Conservation (phyloP, 2,888 invertebrate species). For the Sepioteuthis lessoniana region DNA sequence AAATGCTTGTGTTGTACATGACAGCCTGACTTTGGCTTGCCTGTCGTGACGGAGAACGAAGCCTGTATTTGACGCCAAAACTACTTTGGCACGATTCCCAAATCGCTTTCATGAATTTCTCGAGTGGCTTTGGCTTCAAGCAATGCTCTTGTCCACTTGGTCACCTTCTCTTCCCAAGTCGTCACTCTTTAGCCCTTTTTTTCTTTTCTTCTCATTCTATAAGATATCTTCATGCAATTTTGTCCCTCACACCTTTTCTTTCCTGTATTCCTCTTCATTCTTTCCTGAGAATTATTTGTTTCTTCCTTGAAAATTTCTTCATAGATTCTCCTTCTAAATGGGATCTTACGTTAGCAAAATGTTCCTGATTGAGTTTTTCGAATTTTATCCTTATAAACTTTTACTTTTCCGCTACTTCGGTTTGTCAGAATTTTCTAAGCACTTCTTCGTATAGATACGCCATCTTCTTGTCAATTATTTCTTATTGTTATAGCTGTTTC, state of each 20-base stretch:
- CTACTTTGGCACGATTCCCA: conserved; percentile 33
- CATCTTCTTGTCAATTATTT: too few species aligned
- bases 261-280: background rate
- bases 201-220: background rate
- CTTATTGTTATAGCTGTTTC: too few species aligned
- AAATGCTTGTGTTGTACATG: conserved; percentile 7
- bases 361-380: too few species aligned
- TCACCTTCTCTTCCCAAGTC: background rate
- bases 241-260: background rate
- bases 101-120: conserved; percentile 20
- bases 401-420: too few species aligned
- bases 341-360: too few species aligned
- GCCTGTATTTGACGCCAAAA: conserved; percentile 15
- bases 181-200: background rate
- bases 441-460: too few species aligned
- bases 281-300: too few species aligned
- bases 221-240: background rate
- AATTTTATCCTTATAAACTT: background rate
- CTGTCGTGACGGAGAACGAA: background rate
- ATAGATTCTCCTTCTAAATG: too few species aligned
- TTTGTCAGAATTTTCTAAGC: too few species aligned
- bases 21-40: background rate
- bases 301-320: too few species aligned
- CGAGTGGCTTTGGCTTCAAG: conserved; percentile 4
- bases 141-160: background rate